Base-by-base conservation (phyloP, 2,113 vertebrate genomes). In the Scartelaos histophorus region DNA sequence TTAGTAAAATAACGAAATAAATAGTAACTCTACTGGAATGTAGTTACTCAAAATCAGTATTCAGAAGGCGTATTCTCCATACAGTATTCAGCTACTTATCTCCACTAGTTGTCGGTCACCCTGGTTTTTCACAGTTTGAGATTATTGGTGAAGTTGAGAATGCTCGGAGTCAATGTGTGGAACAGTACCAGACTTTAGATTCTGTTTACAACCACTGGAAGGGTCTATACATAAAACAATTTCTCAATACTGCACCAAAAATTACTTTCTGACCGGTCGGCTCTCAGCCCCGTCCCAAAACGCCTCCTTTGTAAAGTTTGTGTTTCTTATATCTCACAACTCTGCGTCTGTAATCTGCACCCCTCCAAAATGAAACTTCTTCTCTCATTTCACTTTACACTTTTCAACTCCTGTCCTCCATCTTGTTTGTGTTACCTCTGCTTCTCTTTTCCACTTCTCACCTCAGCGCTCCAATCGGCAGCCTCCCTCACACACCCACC, bases 401-500 rank as follows among this genome's bases (percentile, higher is more conserved):
- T 71, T 73, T 77, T 79, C 51, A 57, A 60, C 66, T 51, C 43
- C 61, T 29, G 10, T 71, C 34, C 29, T 73, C 13, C 46, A 54
- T 15, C 13, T 56, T 3, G 12, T 0, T 65, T 70, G 66, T 75
- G 65, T 62, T 79, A 16, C 67, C 45, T 70, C 60, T 66, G 49
- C 45, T 76, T 60, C 24, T 77, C 73, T 49, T 57, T 57, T 69
- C 24, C 70, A 76, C 70, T 85, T 80, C 79, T 83, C 78, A 86
- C 75, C 70, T 82, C 46, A 29, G 16, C 70, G 70, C 21, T 77
- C 34, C 6, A 58, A 69, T 84, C 73, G 61, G 5, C 61, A 54
- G 67, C 53, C 67, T 45, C 45, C 68, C 66, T 69, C 79, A 85
- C 74, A 81, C 83, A 82, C 69, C 73, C 64, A 66, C 60, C 19